Percentiles rank a stretch among this genome's conserved stretches.
phyloP scores from a whole-genome alignment of 2,797 vertebrate species.

The Pseudopleuronectes americanus region DNA sequence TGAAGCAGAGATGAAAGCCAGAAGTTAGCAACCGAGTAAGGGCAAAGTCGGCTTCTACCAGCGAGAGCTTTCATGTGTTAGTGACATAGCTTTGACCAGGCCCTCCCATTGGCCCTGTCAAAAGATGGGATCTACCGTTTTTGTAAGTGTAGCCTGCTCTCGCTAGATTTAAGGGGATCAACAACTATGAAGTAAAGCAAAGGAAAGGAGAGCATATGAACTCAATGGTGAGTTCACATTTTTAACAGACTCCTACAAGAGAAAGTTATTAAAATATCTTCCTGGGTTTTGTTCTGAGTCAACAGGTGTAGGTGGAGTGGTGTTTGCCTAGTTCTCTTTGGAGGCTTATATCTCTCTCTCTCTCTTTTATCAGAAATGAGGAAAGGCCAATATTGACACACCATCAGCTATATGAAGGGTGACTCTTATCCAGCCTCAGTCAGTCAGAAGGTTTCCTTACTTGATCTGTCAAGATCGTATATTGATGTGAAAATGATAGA shows the following conservation, averaged over 20 bases:
- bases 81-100: too few relatives aligned
- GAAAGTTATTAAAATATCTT: background rate
- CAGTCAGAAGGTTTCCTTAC: too few relatives aligned
- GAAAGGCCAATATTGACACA: too few relatives aligned
- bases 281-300: constrained; percentile 3
- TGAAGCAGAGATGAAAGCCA: too few relatives aligned
- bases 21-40: too few relatives aligned
- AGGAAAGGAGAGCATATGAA: background rate
- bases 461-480: background rate
- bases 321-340: constrained; percentile 25
- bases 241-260: background rate
- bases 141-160: too few relatives aligned
- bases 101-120: too few relatives aligned
- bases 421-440: background rate
- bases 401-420: background rate
- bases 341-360: constrained; percentile 14
- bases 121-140: too few relatives aligned
- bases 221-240: background rate
- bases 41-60: too few relatives aligned
- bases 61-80: too few relatives aligned
- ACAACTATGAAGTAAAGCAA: too few relatives aligned
- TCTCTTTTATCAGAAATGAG: background rate
- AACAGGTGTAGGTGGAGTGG: constrained; percentile 9
- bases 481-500: background rate
- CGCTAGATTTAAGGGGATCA: too few relatives aligned